A percentile compares a stretch with the other conserved stretches of the same genome.
Evolutionary conservation across 2,113 vertebrate species (phyloP).

Genomic region (Oryzias javanicus): DNA sequence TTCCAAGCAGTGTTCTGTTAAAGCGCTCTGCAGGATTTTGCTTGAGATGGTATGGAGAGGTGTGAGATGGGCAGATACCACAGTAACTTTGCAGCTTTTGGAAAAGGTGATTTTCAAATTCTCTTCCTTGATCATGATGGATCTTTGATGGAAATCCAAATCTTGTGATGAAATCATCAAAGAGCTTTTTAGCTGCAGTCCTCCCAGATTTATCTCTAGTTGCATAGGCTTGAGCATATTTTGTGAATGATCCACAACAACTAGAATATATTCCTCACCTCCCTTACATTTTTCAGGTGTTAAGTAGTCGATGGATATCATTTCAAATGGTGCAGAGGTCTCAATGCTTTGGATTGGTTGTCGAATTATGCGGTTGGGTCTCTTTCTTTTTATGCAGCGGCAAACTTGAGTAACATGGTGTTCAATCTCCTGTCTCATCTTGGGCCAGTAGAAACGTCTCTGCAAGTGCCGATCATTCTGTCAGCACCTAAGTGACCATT

Average conservation of each 20-base stretch:
- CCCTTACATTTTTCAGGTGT: not conserved
- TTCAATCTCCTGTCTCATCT: not conserved
- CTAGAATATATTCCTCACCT: slow-evolving; percentile 3
- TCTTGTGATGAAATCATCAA: slow-evolving; percentile 29
- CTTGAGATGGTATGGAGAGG: slow-evolving; percentile 15
- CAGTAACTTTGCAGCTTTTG: slow-evolving; percentile 16
- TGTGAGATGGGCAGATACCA: slow-evolving; percentile 5
- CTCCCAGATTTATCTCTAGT: not conserved
- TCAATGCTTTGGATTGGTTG: not conserved
- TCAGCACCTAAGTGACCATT: not conserved
- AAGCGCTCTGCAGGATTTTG: slow-evolving; percentile 15
- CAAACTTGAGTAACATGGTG: not conserved
- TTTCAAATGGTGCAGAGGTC: not conserved
- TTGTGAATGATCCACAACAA: slow-evolving; percentile 6
- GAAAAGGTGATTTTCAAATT: slow-evolving; percentile 30
- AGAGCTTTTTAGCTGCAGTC: slow-evolving; percentile 4
- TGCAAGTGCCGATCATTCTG: not conserved
- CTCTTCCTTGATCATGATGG: slow-evolving; percentile 29
- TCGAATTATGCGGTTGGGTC: not conserved
- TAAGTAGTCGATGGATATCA: not conserved
- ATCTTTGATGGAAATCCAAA: slow-evolving; percentile 29
- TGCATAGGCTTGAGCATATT: slow-evolving; percentile 1
- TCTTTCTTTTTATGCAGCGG: not conserved
- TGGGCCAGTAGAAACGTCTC: not conserved
- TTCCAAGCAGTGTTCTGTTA: slow-evolving; percentile 10